phyloP scores from a whole-genome alignment of 2,888 invertebrate genomes.

The Hydroisotoma schaefferi region DNA sequence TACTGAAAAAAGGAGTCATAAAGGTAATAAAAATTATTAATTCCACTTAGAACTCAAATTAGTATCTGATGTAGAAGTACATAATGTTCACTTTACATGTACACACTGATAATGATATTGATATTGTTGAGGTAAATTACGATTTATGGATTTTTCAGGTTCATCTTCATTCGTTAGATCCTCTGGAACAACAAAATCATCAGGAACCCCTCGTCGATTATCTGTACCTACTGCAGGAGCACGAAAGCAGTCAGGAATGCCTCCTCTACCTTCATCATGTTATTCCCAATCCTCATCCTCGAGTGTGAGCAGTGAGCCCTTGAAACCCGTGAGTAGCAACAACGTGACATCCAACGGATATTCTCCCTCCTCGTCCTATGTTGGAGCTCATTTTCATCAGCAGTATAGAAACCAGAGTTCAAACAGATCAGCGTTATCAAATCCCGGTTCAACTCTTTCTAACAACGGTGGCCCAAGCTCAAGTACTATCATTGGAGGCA shows the following conservation, averaged over 20 bases:
- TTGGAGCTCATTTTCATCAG: slow-evolving; percentile 4
- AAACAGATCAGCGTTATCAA: slow-evolving; percentile 5
- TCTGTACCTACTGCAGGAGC: slow-evolving; percentile 47
- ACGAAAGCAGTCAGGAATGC: slow-evolving; percentile 45
- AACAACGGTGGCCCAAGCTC: slow-evolving; percentile 8
- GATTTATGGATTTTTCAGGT: no score
- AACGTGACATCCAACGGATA: slow-evolving; percentile 18
- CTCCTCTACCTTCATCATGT: slow-evolving; percentile 33
- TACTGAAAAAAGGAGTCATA: background rate
- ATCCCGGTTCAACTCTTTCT: background rate
- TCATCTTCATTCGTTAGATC: no score
- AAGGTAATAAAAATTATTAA: background rate
- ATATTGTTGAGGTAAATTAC: no score
- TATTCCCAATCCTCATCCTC: slow-evolving; percentile 1
- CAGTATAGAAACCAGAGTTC: slow-evolving; percentile 11
- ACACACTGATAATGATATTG: no score
- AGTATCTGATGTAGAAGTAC: no score
- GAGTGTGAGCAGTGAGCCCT: slow-evolving; percentile 5
- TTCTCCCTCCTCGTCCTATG: background rate
- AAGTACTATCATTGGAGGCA: slow-evolving; percentile 36
- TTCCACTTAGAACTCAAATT: no score
- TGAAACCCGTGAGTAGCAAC: background rate
- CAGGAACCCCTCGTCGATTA: slow-evolving; percentile 26
- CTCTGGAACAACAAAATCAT: no score
- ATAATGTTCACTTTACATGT: no score